Conservation (phyloP, 2,113 vertebrate genomes). For the Ictalurus punctatus region DNA sequence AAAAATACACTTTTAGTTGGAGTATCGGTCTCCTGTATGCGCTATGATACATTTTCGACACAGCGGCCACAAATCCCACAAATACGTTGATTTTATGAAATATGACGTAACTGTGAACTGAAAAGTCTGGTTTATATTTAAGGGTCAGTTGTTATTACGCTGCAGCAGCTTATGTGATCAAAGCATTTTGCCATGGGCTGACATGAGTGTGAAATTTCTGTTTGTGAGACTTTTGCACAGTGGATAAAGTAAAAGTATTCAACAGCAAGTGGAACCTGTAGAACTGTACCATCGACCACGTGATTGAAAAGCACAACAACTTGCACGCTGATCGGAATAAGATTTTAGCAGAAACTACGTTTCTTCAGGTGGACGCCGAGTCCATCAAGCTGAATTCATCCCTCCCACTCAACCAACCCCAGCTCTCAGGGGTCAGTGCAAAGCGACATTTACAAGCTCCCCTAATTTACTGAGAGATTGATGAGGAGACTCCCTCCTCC, state of each 20-base stretch:
- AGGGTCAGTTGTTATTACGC: background rate
- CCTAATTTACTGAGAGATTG: slow-evolving; percentile 66
- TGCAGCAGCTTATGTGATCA: background rate
- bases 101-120: background rate
- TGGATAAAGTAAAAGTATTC: background rate
- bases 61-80: background rate
- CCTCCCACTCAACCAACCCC: slow-evolving; percentile 44
- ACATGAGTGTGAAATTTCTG: background rate
- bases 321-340: background rate
- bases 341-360: background rate
- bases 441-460: slow-evolving; percentile 65
- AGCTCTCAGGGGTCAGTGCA: slow-evolving; percentile 61
- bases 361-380: slow-evolving; percentile 16
- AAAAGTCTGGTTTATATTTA: slow-evolving; percentile 17
- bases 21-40: background rate
- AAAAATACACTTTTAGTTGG: background rate
- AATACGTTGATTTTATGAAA: slow-evolving; percentile 1
- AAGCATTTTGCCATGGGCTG: background rate
- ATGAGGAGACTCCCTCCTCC: slow-evolving; percentile 55
- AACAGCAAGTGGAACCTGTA: background rate
- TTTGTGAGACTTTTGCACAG: background rate
- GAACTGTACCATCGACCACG: background rate
- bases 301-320: background rate
- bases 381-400: background rate
- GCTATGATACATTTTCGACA: background rate